Percentiles rank a stretch among this genome's conserved stretches.
Evolutionary conservation across 2,888 invertebrate species (phyloP).

Genomic region (Pristionchus maxplancki): DNA sequence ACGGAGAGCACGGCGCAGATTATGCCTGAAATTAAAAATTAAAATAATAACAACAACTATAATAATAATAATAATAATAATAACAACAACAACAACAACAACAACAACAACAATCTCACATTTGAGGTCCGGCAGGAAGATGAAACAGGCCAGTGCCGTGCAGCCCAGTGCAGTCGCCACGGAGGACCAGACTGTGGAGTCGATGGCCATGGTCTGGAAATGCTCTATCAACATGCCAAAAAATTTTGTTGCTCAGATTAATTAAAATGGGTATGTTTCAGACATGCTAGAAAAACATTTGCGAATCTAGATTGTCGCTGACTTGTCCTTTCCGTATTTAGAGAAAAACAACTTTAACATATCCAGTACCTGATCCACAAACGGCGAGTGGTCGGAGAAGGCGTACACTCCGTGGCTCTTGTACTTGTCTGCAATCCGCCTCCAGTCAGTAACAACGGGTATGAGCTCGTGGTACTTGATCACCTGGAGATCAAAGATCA

Average conservation of each 20-base stretch:
- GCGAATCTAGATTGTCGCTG: no score
- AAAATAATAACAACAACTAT: no score
- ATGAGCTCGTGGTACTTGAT: constrained; percentile 74
- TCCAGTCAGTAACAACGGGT: constrained; percentile 70
- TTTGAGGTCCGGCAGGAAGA: constrained; percentile 70
- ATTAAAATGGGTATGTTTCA: no score
- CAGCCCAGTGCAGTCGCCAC: constrained; percentile 70
- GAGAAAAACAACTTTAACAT: neutral
- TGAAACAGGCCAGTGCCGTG: constrained; percentile 71
- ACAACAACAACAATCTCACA: neutral
- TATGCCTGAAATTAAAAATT: constrained; percentile 49
- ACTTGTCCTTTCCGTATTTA: no score
- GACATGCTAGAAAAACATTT: no score
- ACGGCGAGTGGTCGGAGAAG: constrained; percentile 72
- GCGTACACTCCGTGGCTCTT: constrained; percentile 65
- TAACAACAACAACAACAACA: no score
- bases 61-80: no score
- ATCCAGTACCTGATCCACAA: constrained; percentile 68
- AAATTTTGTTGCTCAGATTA: no score
- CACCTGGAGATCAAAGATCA: constrained; percentile 53
- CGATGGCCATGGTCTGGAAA: constrained; percentile 70
- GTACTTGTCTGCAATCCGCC: constrained; percentile 68
- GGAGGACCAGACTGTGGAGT: constrained; percentile 69
- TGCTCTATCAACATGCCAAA: no score
- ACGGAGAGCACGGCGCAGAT: constrained; percentile 69